Base-by-base conservation (phyloP, 2,113 vertebrate genomes). In the Oncorhynchus kisutch region DNA sequence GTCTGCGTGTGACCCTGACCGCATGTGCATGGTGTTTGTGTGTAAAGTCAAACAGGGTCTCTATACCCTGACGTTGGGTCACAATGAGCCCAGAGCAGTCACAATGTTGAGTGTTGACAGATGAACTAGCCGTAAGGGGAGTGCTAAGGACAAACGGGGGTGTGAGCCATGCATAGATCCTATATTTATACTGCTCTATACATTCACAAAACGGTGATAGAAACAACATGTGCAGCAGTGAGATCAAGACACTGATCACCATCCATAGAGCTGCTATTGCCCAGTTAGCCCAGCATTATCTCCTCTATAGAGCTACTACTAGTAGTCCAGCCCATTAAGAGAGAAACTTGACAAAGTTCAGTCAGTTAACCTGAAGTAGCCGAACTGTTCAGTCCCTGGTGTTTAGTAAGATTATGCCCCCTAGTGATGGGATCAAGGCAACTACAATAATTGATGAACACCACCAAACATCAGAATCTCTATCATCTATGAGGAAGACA, bases 111-210 rank as follows among this genome's bases (percentile, higher is more conserved):
- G 39, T 45, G 39, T 45, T 45, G 39, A 45, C 39, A 45, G 39
- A 11, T 45, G 39, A 45, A 45, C 39, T 45, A 45, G 39, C 9
- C 9, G 9, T 11, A 11, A 11, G 39, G 9, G 39, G 39, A 45
- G 39, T 45, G 39, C 39, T 45, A 9, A 45, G 39, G 39, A 45
- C 39, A 45, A 9, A 45, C 39, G 9, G 9, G 2, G 2, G 39
- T 45, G 39, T 45, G 9, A 45, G 39, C 39, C 39, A 11, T 74
- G 64, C 62, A 72, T 45, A 13, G 12, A 11, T 13, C 74, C 72
- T 82, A 70, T 45, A 45, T 45, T 45, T 67, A 57, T 68, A 29
- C 62, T 13, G 39, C 5, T 64, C 20, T 27, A 25, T 67, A 39
- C 59, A 77, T 75, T 77, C 65, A 16, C 14, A 29, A 20, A 25